A percentile compares a stretch with the other conserved stretches of the same genome.
phyloP scores from a whole-genome alignment of 2,113 vertebrate species.

The Plecturocebus donacophilus region DNA sequence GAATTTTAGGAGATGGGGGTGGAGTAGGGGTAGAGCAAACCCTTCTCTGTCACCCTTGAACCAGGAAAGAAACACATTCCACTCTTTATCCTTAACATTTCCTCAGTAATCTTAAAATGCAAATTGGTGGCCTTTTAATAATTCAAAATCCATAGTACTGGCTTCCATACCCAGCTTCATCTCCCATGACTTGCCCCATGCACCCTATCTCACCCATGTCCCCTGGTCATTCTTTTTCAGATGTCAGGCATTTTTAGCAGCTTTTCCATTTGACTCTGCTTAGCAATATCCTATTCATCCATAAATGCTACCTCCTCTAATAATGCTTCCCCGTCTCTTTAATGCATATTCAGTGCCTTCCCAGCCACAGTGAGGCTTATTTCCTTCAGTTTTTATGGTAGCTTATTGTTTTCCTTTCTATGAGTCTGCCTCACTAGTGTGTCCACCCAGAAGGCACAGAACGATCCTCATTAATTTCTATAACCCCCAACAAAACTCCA shows the following conservation, averaged over 20 bases:
- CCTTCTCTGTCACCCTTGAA: not conserved
- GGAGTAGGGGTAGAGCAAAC: not conserved
- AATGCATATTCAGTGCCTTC: not conserved
- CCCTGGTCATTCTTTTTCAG: not conserved
- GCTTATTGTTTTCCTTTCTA: not conserved
- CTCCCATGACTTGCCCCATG: rapidly evolving
- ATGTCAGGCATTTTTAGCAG: not conserved
- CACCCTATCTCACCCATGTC: rapidly evolving
- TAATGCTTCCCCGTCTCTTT: not conserved
- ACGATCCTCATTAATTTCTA: not conserved
- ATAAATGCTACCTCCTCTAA: not conserved
- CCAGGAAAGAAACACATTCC: not conserved
- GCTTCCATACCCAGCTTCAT: not conserved
- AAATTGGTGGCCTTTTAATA: not conserved
- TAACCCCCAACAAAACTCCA: not conserved
- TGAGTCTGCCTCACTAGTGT: not conserved
- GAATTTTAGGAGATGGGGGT: not conserved
- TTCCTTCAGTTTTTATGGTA: not conserved
- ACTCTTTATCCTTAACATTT: not conserved
- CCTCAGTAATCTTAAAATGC: not conserved
- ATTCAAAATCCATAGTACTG: not conserved
- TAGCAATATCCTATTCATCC: not conserved
- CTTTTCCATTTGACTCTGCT: not conserved
- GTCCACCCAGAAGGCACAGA: not conserved
- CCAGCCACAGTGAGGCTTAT: not conserved